These are phyloP conservation scores for Sthenelais limicola DNA, from an alignment of 2,888 invertebrate genomes.

Conservation along the genomic window DNA sequence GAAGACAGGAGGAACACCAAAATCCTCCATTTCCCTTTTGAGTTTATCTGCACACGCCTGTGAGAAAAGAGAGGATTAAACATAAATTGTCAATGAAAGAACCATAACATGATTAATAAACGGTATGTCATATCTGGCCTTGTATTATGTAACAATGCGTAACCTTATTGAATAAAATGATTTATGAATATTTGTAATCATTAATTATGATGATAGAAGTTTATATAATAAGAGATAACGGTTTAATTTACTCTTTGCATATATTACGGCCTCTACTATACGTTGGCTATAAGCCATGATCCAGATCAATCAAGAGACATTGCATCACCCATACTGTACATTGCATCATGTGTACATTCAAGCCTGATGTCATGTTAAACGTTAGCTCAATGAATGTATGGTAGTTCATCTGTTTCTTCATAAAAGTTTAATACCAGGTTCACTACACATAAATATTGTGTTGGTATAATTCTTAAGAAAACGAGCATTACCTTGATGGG, in stretches of 20 bases:
- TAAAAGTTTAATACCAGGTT: no score
- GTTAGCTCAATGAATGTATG: no score
- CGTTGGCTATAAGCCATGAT: no score
- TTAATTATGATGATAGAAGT: background rate
- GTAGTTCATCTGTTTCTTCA: no score
- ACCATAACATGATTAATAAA: background rate
- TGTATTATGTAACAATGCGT: no score
- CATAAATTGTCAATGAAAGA: background rate
- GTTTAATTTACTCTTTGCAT: no score
- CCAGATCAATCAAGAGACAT: no score
- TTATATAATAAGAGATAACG: background rate
- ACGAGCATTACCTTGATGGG: slow-evolving; percentile 83
- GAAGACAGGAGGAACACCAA: slow-evolving; percentile 93
- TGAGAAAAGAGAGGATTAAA: background rate
- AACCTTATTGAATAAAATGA: background rate
- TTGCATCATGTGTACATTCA: no score
- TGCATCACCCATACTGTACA: no score
- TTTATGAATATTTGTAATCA: background rate
- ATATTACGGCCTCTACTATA: no score
- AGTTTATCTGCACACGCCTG: slow-evolving; percentile 96
- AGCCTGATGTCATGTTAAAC: no score
- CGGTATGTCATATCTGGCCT: background rate
- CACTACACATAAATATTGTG: no score
- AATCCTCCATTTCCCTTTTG: slow-evolving; percentile 91
- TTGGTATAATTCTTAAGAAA: background rate